Evolutionary conservation across 2,113 vertebrate species (phyloP).

Genomic region (Passerina amoena): DNA sequence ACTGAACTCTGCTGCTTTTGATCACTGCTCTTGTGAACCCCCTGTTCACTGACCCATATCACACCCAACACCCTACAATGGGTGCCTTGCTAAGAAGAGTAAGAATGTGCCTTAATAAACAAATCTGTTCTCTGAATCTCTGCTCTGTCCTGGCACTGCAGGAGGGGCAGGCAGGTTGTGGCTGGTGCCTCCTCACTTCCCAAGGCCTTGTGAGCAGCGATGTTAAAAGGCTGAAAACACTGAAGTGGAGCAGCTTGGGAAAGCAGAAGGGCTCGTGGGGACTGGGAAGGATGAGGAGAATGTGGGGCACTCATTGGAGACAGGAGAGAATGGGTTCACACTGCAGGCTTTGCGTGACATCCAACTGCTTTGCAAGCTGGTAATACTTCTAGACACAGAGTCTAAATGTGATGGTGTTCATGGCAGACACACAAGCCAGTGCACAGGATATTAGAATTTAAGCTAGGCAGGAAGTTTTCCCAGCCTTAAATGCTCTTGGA

Average conservation of each 20-base stretch:
- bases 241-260: not conserved
- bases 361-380: not conserved
- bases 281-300: not conserved
- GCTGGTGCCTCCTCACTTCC: not conserved
- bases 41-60: not conserved
- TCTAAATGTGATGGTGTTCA: not conserved
- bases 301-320: not conserved
- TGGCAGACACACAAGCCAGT: not conserved
- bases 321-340: not conserved
- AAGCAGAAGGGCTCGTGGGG: not conserved
- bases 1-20: not conserved
- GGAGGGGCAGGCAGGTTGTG: not conserved
- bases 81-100: not conserved
- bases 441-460: not conserved
- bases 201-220: not conserved
- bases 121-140: not conserved
- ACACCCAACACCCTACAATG: not conserved
- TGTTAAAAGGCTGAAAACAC: not conserved
- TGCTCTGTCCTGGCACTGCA: not conserved
- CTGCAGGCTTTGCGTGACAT: not conserved
- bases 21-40: not conserved
- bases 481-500: not conserved
- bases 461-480: not conserved
- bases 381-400: not conserved
- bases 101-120: not conserved